Evolutionary conservation across 1,140 invertebrate species (phyloP), one percentile per base, ranked within the genome.

Genomic region (Caenorhabditis remanei): DNA sequence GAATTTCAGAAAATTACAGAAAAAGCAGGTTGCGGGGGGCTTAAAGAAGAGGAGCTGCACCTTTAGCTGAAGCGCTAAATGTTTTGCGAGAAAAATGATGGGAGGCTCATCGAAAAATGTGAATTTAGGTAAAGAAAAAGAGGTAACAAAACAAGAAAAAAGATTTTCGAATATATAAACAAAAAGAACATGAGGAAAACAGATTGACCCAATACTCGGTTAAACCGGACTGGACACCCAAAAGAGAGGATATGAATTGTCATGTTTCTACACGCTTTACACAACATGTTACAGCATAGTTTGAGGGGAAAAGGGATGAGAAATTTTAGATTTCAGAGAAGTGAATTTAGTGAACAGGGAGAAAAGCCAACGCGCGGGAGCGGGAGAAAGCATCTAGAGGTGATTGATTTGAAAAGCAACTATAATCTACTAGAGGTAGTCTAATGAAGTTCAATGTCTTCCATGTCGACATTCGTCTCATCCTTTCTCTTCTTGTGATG

Each of bases 61-160:
- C 71, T 79, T 79, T 79, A 79, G 71, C 71, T 79, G 71, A 79
- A 79, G 71, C 71, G 71, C 71, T 79, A 79, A 79, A 79, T 79
- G 71, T 79, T 79, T 71, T 71, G 67, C 67, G 41, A n/a, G 46
- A 43, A n/a, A 79, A 50, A 58, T 21, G 71, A 79, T 79, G 71
- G 71, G 61, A 46, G 71, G 71, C 71, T 79, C 71, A 79, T 79
- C 71, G 46, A 79, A 79, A n/a, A n/a, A 19, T 4, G 24, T 43
- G 24, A 46, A 46, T 40, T 14, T 19, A 71, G 41, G 24, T 32
- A 46, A 43, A 4, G 16, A 43, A 43, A 46, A 14, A 43, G 46
- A 32, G 32, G 32, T 32, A 32, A 32, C 40, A 50, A 50, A 79
- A 75, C 2, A 4, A 46, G 6, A 46, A 75, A 21, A 63, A 63